Evolutionary conservation across 2,888 invertebrate genomes (phyloP), one percentile per base, ranked within the genome.

Genomic region (Torymus auratus): DNA sequence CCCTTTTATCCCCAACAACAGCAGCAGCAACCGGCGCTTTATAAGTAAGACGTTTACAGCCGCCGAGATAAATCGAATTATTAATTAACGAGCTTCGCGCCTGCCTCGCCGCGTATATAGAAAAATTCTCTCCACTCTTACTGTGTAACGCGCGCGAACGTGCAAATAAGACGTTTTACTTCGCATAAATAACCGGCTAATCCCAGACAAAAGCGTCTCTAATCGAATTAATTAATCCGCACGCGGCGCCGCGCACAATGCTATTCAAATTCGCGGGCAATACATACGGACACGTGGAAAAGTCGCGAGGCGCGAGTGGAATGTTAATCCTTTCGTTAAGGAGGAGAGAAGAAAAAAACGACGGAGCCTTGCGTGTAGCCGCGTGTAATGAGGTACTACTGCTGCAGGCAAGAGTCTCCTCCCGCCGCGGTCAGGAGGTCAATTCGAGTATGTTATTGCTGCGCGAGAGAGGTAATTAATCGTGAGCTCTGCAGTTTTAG

Each of bases 181-280:
- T 23, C 52, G 11, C n/a, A 23, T 53, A 17, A 72, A 72, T 62
- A 53, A 62, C 55, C 17, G 23, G 15, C 41, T 5, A n/a, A 62
- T 73, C 65, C 56, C 10, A 14, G 15, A 55, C 23, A 55, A 53
- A 62, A 50, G 17, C 28, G 15, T 12, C n/a, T 10, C 23, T 15
- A 58, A 74, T 74, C 58, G 20, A 74, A 75, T 75, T 67, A 68
- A 75, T 75, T 61, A 75, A 75, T 72, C 55, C 41, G 41, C 41
- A 28, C n/a, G n/a, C n/a, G n/a, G n/a, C n/a, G n/a, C n/a, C 7
- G 28, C 28, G 7, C 28, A 41, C 41, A 41, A 41, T 41, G 41
- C 41, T 41, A 41, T 41, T 41, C 5, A 41, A 41, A 41, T 41
- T 41, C 41, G 41, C 41, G 41, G 7, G 41, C 41, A 41, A 41